Conservation (phyloP, 2,113 vertebrate species). For the Hyaena hyaena region DNA sequence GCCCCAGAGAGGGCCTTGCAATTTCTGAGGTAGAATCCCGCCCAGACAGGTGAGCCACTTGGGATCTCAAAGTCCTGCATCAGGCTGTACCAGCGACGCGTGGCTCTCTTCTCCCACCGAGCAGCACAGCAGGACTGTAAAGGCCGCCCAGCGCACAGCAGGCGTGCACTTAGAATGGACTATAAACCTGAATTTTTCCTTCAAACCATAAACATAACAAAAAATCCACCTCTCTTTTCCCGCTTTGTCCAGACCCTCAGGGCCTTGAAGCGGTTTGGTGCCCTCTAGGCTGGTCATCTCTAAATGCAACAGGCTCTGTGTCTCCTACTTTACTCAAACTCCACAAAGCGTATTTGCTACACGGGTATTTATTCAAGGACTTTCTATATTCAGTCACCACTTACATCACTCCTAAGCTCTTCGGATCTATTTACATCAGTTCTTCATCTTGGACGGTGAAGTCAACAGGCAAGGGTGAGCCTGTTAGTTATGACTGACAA, state of each 20-base stretch:
- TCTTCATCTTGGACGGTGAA: background rate
- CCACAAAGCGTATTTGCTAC: conserved; percentile 7
- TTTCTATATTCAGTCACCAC: background rate
- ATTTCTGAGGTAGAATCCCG: background rate
- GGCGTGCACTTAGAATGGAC: background rate
- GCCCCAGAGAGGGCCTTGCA: background rate
- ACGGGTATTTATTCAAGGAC: conserved; percentile 60
- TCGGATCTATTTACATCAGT: background rate
- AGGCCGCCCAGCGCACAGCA: background rate
- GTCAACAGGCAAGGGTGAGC: background rate
- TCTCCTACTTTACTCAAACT: background rate
- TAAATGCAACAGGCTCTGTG: background rate
- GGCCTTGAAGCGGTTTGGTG: background rate
- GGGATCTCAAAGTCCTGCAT: background rate
- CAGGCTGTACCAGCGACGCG: background rate
- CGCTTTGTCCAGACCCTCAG: background rate
- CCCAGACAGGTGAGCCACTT: background rate
- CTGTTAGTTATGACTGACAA: background rate
- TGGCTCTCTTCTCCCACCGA: background rate
- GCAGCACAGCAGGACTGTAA: background rate
- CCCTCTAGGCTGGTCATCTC: background rate
- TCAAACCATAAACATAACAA: background rate
- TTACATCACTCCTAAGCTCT: background rate
- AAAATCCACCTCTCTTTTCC: background rate
- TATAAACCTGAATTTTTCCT: background rate